Base-by-base conservation (phyloP, 1,140 invertebrate species). In the Drosophila baimaii region DNA sequence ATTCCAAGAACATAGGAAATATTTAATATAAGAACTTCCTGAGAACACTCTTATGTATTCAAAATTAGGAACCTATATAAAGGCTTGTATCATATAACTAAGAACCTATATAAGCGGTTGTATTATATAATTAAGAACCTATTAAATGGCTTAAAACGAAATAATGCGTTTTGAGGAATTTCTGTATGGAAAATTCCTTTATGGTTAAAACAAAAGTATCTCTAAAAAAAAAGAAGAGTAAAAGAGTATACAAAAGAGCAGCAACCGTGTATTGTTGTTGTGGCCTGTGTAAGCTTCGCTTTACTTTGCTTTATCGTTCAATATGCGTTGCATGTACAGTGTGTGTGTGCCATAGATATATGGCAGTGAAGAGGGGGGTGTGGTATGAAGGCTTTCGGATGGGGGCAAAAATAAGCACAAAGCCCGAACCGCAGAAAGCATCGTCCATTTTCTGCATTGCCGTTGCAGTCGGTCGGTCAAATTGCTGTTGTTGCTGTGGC, bases 351-450 rank as follows among this genome's bases (percentile, higher is more conserved):
- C 51, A 70, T 17, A 47, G 68, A 70, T 46, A 65, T 17, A 43
- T 15, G 19, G 12, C 5, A 9, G 17, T 19, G 19, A 5, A 19
- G 6, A 41, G 9, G 37, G 41, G 33, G 33, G 46, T 23, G 33
- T 31, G 5, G 25, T n/a, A n/a, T n/a, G n/a, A n/a, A n/a, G 41
- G 47, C n/a, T 7, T 19, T 3, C 9, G 2, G 31, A 7, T 31
- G 23, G 57, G 63, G 64, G 61, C 41, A 23, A 21, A 52, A 77
- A 77, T 77, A 78, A 71, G 75, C 56, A 77, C 75, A 78, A 77
- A 71, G 74, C 56, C 73, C 55, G 63, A 46, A 78, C 75, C 75
- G 56, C 75, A 78, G 76, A 78, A 70, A 70, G 62, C 73, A 77
- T 44, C 73, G 73, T 80, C 64, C 64, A 54, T 35, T 54, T 54